Percentiles rank a stretch among this genome's conserved stretches.
phyloP scores from a whole-genome alignment of 2,888 invertebrate species.

The Acanthacorydalis orientalis region DNA sequence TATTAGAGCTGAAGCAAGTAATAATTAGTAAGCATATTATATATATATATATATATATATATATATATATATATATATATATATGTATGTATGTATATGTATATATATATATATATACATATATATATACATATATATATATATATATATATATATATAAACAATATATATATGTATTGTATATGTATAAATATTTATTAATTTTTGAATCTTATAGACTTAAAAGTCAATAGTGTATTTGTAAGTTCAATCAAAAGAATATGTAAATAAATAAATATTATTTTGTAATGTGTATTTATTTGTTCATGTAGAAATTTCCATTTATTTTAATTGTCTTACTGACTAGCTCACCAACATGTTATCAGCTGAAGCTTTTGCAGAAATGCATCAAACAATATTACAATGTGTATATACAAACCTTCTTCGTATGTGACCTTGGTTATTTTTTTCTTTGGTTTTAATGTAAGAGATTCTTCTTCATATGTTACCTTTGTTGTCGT shows the following conservation, averaged over 20 bases:
- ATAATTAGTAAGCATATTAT: neutral
- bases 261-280: neutral
- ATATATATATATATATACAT: neutral
- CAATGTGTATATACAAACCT: constrained; percentile 29
- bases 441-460: constrained; percentile 53
- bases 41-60: neutral
- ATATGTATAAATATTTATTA: too few relatives aligned
- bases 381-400: too few relatives aligned
- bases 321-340: too few relatives aligned
- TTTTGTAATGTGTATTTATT: constrained; percentile 13
- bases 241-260: constrained; percentile 5
- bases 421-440: constrained; percentile 47
- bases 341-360: too few relatives aligned
- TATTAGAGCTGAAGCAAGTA: neutral
- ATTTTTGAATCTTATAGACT: too few relatives aligned
- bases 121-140: too few relatives aligned
- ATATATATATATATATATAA: too few relatives aligned
- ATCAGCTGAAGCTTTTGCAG: too few relatives aligned
- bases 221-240: constrained; percentile 3
- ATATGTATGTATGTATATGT: neutral
- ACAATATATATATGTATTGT: too few relatives aligned
- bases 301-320: too few relatives aligned
- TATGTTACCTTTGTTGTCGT: constrained; percentile 31
- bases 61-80: neutral
- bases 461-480: constrained; percentile 50